Evolutionary conservation across 1,140 invertebrate species (phyloP).

Genomic region (Reticulitermes speratus): DNA sequence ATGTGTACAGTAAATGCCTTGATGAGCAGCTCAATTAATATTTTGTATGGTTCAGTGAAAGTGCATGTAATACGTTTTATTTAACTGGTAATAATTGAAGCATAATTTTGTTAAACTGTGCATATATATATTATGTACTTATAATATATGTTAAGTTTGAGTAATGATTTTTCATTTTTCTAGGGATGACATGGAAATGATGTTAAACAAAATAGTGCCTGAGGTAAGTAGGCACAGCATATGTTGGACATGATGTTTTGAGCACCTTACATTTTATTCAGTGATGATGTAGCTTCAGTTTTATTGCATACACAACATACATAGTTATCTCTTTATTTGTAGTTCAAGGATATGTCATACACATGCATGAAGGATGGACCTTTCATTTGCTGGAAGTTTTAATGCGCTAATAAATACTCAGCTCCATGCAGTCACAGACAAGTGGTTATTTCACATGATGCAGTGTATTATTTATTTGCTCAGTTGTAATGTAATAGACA

Average conservation of each 20-base stretch:
- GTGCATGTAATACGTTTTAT: background rate
- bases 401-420: background rate
- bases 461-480: too few relatives aligned
- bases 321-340: background rate
- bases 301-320: background rate
- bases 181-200: conserved; percentile 97
- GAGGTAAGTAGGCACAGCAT: conserved; percentile 57
- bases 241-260: background rate
- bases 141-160: background rate
- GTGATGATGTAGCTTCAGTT: background rate
- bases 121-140: background rate
- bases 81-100: background rate
- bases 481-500: too few relatives aligned
- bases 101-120: background rate
- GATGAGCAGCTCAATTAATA: background rate
- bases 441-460: background rate
- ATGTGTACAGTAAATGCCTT: too few relatives aligned
- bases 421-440: background rate
- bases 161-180: conserved; percentile 33
- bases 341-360: background rate
- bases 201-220: conserved; percentile 97
- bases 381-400: background rate
- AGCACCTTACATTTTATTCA: background rate
- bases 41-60: background rate
- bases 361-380: background rate